A percentile compares a stretch with the other conserved stretches of the same genome.
phyloP scores from a whole-genome alignment of 2,797 vertebrate species.

The Sebastes minor region DNA sequence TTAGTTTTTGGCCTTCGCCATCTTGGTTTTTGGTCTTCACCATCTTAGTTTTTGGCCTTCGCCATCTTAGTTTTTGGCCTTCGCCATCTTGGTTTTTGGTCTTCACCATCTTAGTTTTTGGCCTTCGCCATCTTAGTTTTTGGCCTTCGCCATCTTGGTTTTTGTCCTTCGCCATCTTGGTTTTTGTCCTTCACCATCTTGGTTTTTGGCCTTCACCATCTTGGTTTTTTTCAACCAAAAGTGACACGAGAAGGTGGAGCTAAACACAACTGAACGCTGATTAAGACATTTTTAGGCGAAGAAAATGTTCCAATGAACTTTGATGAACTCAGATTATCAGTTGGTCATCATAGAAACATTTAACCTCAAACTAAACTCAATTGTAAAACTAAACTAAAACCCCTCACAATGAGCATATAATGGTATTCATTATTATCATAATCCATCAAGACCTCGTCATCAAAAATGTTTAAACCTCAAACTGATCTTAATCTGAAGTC shows the following conservation, averaged over 20 bases:
- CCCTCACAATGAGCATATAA: neutral
- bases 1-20: accelerated
- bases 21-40: accelerated
- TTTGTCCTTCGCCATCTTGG: accelerated
- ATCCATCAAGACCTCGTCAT: neutral
- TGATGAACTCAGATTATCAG: neutral
- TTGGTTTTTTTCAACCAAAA: too few species aligned
- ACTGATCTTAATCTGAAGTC: neutral
- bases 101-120: too few species aligned
- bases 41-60: accelerated
- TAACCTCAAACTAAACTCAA: neutral
- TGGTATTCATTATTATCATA: neutral
- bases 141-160: accelerated
- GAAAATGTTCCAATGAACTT: too few species aligned
- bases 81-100: accelerated
- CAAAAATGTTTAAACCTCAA: neutral
- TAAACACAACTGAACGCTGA: too few species aligned
- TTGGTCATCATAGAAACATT: neutral
- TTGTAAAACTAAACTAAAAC: neutral
- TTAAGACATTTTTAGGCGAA: too few species aligned
- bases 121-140: accelerated
- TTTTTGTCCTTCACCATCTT: too few species aligned
- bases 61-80: accelerated
- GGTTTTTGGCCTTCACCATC: too few species aligned
- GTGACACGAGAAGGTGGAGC: too few species aligned